Base-by-base conservation (phyloP, 2,888 invertebrate species). In the Drosophila barbarae region DNA sequence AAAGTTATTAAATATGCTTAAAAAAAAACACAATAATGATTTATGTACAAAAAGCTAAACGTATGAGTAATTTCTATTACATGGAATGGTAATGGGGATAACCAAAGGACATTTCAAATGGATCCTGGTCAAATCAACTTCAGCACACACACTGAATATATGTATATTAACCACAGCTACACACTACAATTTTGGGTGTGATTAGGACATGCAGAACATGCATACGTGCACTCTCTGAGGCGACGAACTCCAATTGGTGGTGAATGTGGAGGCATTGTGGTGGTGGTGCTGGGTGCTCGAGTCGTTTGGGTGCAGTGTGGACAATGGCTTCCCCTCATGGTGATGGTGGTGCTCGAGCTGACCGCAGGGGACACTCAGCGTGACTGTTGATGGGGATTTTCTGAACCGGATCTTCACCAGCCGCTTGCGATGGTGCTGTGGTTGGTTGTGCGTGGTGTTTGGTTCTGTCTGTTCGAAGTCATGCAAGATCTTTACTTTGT, bases 201-300 rank as follows among this genome's bases (percentile, higher is more conserved):
- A 69, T 61, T 49, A 63, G 70, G 68, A 70, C 67, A 65, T 63
- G 63, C 73, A 57, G 65, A 18, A 47, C 87, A 89, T 89, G 89
- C 88, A 88, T 89, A 89, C 88, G 87, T 89, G 89, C 87, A 88
- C 86, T 87, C 81, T 85, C 74, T 87, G 85, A 41, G 86, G 86
- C 60, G 76, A 72, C 68, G 86, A 77, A 69, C 75, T 86, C 87
- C 89, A 87, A 84, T 83, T 86, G 60, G 86, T 82, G 72, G 73
- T 71, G 57, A 70, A 74, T 68, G 60, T 76, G 71, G 41, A 34
- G 34, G 34, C 23, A 13, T 58, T 39, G 60, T 72, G 66, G 53
- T 67, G 41, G 53, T 67, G 41, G 51, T 61, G 67, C 38, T 28
- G 13, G 52, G 53, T 39, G 54, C 52, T 51, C 21, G 41, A 46